Percentiles rank a stretch among this genome's conserved stretches.
Evolutionary conservation across 2,888 invertebrate species (phyloP).

Genomic region (Agrotis ipsilon): DNA sequence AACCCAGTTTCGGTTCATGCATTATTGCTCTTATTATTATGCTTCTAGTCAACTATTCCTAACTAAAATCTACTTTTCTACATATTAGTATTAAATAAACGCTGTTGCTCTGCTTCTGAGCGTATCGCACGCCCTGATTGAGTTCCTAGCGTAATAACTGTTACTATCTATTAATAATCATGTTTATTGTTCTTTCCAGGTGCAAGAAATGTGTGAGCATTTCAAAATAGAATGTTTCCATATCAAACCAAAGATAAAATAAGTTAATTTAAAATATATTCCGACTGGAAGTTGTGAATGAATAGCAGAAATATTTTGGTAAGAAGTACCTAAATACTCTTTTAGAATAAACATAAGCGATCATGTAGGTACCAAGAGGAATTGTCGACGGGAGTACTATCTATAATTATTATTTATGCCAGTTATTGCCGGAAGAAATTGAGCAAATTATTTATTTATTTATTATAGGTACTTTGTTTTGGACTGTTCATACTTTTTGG

Average conservation of each 20-base stretch:
- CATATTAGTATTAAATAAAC: too few species aligned
- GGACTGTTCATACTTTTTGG: slow-evolving; percentile 8
- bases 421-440: slow-evolving; percentile 10
- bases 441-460: slow-evolving; percentile 16
- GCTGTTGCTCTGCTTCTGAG: too few species aligned
- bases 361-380: slow-evolving; percentile 19
- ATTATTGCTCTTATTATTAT: background rate
- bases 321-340: slow-evolving; percentile 45
- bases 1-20: background rate
- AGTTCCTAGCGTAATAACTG: too few species aligned
- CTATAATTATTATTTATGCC: slow-evolving; percentile 22
- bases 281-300: slow-evolving; percentile 52
- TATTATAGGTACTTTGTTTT: slow-evolving; percentile 3
- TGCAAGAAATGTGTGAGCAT: slow-evolving; percentile 98
- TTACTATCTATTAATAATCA: too few species aligned
- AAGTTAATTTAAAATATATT: slow-evolving; percentile 65
- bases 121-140: too few species aligned
- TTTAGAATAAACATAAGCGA: slow-evolving; percentile 52
- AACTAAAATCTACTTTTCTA: background rate
- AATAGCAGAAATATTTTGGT: slow-evolving; percentile 30
- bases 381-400: slow-evolving; percentile 6
- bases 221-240: slow-evolving; percentile 97
- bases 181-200: slow-evolving; percentile 90
- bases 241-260: slow-evolving; percentile 87
- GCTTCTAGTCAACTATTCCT: background rate